phyloP scores from a whole-genome alignment of 1,140 invertebrate genomes.

The Paracyclopina nana region DNA sequence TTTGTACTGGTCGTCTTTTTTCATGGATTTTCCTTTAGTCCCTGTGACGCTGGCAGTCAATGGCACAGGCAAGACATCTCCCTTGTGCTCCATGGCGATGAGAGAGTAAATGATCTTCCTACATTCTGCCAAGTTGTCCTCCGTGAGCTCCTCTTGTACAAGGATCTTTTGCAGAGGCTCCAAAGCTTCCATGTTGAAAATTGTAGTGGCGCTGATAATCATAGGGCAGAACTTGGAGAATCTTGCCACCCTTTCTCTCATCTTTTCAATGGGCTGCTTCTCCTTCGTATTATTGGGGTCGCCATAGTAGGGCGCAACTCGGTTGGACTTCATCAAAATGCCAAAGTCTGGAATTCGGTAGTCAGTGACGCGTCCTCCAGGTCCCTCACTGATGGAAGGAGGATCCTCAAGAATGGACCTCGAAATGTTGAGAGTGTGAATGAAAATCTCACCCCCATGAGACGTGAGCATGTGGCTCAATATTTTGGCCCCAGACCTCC shows the following conservation, averaged over 20 bases:
- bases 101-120: slow-evolving; percentile 65
- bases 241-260: slow-evolving; percentile 45
- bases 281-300: slow-evolving; percentile 16
- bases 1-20: slow-evolving; percentile 66
- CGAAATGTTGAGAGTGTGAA: slow-evolving; percentile 65
- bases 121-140: slow-evolving; percentile 67
- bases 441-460: slow-evolving; percentile 88
- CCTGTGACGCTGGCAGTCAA: slow-evolving; percentile 25
- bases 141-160: slow-evolving; percentile 51
- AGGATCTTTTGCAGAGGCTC: slow-evolving; percentile 19
- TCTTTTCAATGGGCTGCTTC: slow-evolving; percentile 35
- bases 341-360: slow-evolving; percentile 70
- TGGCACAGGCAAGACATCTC: slow-evolving; percentile 50
- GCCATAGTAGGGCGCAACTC: slow-evolving; percentile 38
- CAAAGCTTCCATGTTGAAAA: slow-evolving; percentile 52
- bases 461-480: slow-evolving; percentile 80
- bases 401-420: slow-evolving; percentile 81
- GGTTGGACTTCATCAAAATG: slow-evolving; percentile 62
- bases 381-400: slow-evolving; percentile 79
- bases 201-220: slow-evolving; percentile 65
- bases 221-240: slow-evolving; percentile 80
- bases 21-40: slow-evolving; percentile 31
- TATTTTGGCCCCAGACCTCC: slow-evolving; percentile 39
- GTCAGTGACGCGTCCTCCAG: slow-evolving; percentile 76
- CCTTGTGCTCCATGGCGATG: slow-evolving; percentile 57